Base-by-base conservation (phyloP, 2,888 invertebrate species). In the Drosophila monieri region DNA sequence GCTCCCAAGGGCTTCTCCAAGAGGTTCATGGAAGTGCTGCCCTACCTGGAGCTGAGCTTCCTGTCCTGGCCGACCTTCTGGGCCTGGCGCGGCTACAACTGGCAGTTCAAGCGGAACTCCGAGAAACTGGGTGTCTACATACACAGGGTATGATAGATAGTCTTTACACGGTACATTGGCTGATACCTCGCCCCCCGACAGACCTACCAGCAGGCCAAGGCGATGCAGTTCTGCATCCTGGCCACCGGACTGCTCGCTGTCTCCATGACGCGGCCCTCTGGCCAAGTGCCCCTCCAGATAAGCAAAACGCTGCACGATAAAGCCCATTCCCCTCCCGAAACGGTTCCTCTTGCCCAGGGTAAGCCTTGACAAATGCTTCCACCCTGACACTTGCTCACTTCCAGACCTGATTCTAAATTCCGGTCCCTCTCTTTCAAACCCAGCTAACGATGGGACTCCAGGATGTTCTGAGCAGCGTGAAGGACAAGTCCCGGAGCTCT, bases 181-280 rank as follows among this genome's bases (percentile, higher is more conserved):
- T 43, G 8, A 5, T 6, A 21, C 6, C 2, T n/a, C 9, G 6
- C 14, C 39, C 1, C 21, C 9, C 6, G 10, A n/a, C 41, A 89
- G 89, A 89, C 89, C 5, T 86, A 85, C 61, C 79, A 85, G 43
- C 85, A 83, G 21, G 89, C 89, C 25, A 89, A 89, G 55, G 8
- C 79, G 1, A 74, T 89, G 62, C 89, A 89, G 64, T 32, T 89
- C 37, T 65, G 80, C 14, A 80, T 89, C 14, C 49, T 89, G 27
- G 48, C 71, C n/a, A 5, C 75, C 3, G 89, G 89, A 1, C 27
- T 81, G 0, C 21, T 85, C 1, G 65, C 77, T 48, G 70, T 74
- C n/a, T 56, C 15, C 46, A 25, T 71, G 3, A 37, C 43, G 0
- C 37, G 51, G 2, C 1, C 21, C 1, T 4, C 48, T 0, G 6